phyloP scores from a whole-genome alignment of 2,797 vertebrate species.

The Oreochromis mossambicus region DNA sequence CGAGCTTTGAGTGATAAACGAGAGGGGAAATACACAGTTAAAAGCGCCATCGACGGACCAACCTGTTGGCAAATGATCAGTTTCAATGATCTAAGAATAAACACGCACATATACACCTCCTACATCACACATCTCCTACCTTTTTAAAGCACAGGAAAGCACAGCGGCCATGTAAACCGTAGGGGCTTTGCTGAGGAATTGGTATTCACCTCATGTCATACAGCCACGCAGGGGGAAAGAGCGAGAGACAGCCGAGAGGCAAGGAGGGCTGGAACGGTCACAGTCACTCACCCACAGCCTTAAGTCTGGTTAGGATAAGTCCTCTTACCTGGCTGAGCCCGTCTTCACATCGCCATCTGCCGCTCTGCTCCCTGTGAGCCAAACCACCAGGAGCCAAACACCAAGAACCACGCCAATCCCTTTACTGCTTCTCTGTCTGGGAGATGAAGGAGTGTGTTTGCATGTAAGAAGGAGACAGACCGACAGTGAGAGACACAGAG shows the following conservation, averaged over 20 bases:
- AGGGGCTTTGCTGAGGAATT: constrained; percentile 56
- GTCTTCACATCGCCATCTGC: constrained; percentile 69
- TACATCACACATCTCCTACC: constrained; percentile 22
- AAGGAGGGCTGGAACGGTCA: constrained; percentile 33
- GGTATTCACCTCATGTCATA: constrained; percentile 71
- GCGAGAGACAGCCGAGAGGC: not conserved
- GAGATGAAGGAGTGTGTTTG: constrained; percentile 39
- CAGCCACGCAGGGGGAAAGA: constrained; percentile 23
- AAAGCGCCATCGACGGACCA: not conserved
- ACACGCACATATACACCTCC: not conserved
- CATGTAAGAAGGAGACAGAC: constrained; percentile 27
- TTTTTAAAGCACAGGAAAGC: constrained; percentile 39
- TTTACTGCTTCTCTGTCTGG: constrained; percentile 53
- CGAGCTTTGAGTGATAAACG: not conserved
- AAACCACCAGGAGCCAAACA: constrained; percentile 54
- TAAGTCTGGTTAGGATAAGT: constrained; percentile 61
- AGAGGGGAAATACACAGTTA: not conserved
- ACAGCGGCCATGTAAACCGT: constrained; percentile 41
- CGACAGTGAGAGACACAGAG: not conserved
- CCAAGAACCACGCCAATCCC: constrained; percentile 55
- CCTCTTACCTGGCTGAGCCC: constrained; percentile 69
- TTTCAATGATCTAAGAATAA: not conserved
- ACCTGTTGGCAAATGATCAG: constrained; percentile 52
- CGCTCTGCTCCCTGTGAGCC: constrained; percentile 38
- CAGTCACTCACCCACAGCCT: constrained; percentile 40